Evolutionary conservation across 2,888 invertebrate genomes (phyloP), one percentile per base, ranked within the genome.

Genomic region (Neoitamus cyanurus): DNA sequence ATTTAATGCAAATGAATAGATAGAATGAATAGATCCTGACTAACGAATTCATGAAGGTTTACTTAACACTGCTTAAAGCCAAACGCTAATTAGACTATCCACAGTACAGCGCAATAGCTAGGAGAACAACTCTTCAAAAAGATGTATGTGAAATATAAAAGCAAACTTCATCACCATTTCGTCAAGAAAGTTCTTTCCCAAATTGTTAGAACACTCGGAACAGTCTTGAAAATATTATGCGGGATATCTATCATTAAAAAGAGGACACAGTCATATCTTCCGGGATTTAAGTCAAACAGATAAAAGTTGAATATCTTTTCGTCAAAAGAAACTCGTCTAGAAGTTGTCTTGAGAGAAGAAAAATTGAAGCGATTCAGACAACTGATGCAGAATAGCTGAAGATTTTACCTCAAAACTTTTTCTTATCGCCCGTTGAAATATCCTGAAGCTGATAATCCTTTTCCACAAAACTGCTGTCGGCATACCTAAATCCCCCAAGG

Each of bases 391-490:
- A 78, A 37, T 30, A 48, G 78, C 48, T 78, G 77, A 77, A 77
- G 20, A 46, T 42, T 77, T 77, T 42, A 6, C 46, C 28, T 46
- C 13, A 20, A 82, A 83, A 68, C 69, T 83, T 83, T 68, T 83
- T 37, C 36, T 48, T 48, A 48, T 69, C 34, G 36, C 37, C 20
- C 37, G 68, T n/a, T 69, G 69, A 37, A 83, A 69, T 75, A 75
- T 69, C 70, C 69, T 83, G 68, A 82, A 82, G 68, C 68, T 83
- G 69, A 69, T 83, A 83, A 83, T 83, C 69, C 69, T n/a, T 78
- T 83, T 69, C 42, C 37, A 68, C 31, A 42, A 69, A 83, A 83
- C 70, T 83, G 69, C 68, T 69, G 69, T 83, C 82, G 69, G 13
- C 37, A 28, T 34, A 69, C 15, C 34, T n/a, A 69, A 83, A 25